Evolutionary conservation across 1,140 invertebrate species (phyloP).

Genomic region (Lysiphlebus fabarum): DNA sequence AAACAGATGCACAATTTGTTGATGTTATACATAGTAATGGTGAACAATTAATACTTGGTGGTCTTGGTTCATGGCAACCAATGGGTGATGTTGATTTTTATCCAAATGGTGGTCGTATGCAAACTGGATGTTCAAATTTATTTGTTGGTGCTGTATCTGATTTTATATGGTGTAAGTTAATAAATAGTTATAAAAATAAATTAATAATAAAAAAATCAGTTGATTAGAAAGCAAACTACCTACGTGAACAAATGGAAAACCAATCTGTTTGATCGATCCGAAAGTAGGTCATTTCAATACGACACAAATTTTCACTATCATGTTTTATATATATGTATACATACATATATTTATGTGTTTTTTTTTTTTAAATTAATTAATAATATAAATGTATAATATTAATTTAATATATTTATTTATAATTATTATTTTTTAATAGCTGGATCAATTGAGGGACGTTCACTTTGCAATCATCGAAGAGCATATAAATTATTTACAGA

Average conservation of each 20-base stretch:
- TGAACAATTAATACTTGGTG: constrained; percentile 80
- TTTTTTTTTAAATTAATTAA: constrained; percentile 7
- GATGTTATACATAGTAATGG: constrained; percentile 95
- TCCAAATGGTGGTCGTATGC: constrained; percentile 85
- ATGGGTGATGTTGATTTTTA: constrained; percentile 92
- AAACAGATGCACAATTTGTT: constrained; percentile 84
- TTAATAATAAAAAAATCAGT: neutral
- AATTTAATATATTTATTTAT: neutral
- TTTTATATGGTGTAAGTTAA: constrained; percentile 79
- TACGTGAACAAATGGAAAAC: constrained; percentile 28
- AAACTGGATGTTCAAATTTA: constrained; percentile 78
- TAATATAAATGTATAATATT: too few species aligned
- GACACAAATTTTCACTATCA: constrained; percentile 3
- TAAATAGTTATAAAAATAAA: neutral
- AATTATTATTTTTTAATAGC: constrained; percentile 51
- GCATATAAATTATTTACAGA: constrained; percentile 93
- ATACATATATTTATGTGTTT: too few species aligned
- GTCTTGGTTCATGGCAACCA: constrained; percentile 78
- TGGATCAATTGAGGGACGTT: constrained; percentile 79
- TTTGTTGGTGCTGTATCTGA: constrained; percentile 89
- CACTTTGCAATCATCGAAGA: constrained; percentile 85
- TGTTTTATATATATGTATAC: neutral
- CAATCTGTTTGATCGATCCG: constrained; percentile 32
- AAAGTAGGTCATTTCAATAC: constrained; percentile 37
- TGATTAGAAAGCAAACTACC: constrained; percentile 47